A percentile compares a stretch with the other conserved stretches of the same genome.
Evolutionary conservation across 2,113 vertebrate species (phyloP).

Genomic region (Pardalotus punctatus): DNA sequence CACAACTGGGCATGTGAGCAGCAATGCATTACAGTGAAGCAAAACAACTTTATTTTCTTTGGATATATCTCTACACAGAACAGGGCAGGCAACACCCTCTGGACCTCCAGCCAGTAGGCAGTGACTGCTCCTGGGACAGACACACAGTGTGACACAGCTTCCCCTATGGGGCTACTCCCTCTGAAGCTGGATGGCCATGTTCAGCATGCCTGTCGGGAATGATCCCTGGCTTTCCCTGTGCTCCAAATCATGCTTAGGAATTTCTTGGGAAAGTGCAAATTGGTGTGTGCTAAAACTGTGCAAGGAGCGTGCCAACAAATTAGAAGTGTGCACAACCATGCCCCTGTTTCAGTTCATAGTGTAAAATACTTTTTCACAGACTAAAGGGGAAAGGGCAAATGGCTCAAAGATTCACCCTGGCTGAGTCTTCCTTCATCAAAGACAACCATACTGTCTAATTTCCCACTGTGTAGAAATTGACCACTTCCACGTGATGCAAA

Average conservation of each 20-base stretch:
- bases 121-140: neutral
- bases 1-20: neutral
- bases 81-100: neutral
- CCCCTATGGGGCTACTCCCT: neutral
- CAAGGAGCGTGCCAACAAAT: neutral
- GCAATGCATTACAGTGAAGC: neutral
- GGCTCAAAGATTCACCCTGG: neutral
- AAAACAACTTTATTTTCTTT: neutral
- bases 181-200: neutral
- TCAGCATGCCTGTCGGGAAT: neutral
- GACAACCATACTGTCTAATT: neutral
- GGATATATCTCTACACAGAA: neutral
- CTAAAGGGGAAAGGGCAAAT: neutral
- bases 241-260: neutral
- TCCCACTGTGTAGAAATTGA: neutral
- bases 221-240: neutral
- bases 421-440: neutral
- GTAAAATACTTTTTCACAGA: neutral
- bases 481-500: neutral
- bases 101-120: neutral
- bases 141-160: neutral
- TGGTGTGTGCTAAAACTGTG: neutral
- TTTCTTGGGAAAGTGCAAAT: neutral
- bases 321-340: neutral
- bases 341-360: neutral